Evolutionary conservation across 2,113 vertebrate species (phyloP), one percentile per base, ranked within the genome.

Genomic region (Plecotus auritus): DNA sequence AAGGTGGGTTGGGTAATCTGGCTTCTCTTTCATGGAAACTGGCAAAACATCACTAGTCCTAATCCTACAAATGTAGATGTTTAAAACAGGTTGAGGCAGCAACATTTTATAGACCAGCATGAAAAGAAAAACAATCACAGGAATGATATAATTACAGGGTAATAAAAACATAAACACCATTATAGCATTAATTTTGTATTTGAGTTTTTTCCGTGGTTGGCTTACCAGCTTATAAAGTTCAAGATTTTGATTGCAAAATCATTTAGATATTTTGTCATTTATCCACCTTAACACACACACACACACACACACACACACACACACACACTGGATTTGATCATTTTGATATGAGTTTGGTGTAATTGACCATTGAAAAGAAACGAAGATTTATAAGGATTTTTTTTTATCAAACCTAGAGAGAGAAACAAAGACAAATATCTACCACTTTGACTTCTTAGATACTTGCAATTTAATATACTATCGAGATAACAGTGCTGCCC

Each of bases 111-210:
- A 98, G 97, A 49, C 72, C 37, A 72, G 83, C 95, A 97, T 97
- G 97, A 98, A 98, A 98, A 98, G 97, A 97, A 97, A 98, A 98
- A 86, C 95, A 98, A 96, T 97, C 92, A 95, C 32, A 98, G 95
- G 91, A 90, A 97, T 96, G 97, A 95, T 91, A 98, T 98, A 98
- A 98, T 98, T 98, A 98, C 92, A 98, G 98, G 92, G 95, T 97
- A 98, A 98, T 98, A 98, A 98, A 98, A 98, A 86, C 64, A 94
- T 97, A 98, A 98, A 98, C 74, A 93, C 95, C 95, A 94, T 97
- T 98, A 98, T 97, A 98, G 96, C 89, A 96, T 97, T 98, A 96
- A 98, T 98, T 97, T 98, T 97, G 91, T 94, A 97, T 97, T 96
- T 98, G 89, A 32, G 10, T 87, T 97, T 77, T 97, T 97, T 85